Conservation (phyloP, 2,113 vertebrate genomes). For the Macaca fascicularis region DNA sequence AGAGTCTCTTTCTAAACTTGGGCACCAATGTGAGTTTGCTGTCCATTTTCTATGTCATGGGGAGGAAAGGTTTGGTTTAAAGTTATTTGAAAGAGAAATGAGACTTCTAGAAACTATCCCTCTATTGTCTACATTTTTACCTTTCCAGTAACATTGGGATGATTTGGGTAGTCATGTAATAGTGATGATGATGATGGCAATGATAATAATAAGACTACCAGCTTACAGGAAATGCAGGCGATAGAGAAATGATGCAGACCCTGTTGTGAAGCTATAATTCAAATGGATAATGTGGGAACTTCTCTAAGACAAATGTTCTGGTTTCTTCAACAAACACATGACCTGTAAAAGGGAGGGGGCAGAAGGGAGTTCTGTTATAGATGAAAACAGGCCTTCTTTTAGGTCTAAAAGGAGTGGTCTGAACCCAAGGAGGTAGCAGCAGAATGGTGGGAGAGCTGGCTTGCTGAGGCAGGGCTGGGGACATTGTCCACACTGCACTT, state of each 20-base stretch:
- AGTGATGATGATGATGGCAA: neutral
- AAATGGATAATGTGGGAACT: neutral
- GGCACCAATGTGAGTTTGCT: slow-evolving; percentile 27
- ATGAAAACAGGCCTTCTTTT: neutral
- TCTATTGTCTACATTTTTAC: neutral
- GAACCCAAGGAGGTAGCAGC: neutral
- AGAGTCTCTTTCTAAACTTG: slow-evolving; percentile 26
- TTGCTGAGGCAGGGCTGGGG: fast-evolving
- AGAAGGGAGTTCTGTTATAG: too few relatives aligned
- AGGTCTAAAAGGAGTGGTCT: neutral
- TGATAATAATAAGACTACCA: neutral
- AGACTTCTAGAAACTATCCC: neutral
- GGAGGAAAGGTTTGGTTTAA: neutral
- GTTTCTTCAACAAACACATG: neutral
- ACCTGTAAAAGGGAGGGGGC: neutral
- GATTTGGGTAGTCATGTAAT: neutral
- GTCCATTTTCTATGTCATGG: neutral
- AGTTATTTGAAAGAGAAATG: neutral
- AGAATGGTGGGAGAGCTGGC: fast-evolving
- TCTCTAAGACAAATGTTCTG: neutral
- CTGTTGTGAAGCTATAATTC: neutral
- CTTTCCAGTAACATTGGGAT: neutral
- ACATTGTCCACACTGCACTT: too few relatives aligned
- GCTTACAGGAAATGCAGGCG: neutral
- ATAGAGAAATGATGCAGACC: neutral